Evolutionary conservation across 2,797 vertebrate genomes (phyloP).

Genomic region (Micromesistius poutassou): DNA sequence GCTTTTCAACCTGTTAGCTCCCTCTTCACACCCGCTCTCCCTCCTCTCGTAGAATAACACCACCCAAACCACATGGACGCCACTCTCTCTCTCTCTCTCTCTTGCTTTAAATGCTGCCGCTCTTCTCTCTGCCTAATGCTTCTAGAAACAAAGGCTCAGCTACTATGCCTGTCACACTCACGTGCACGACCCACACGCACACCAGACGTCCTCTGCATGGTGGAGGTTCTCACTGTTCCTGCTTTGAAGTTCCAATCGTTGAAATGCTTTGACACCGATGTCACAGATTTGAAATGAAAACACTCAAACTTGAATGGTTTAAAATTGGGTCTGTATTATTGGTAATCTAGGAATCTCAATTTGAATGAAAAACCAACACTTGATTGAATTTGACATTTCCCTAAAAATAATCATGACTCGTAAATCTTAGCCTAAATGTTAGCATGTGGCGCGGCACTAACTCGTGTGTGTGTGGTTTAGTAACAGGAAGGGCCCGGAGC

Average conservation of each 20-base stretch:
- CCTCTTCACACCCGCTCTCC: conserved; percentile 19
- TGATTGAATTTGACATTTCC: not conserved
- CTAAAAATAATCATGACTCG: not conserved
- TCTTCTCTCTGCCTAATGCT: conserved; percentile 44
- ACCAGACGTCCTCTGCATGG: not conserved
- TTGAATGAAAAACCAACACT: not conserved
- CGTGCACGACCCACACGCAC: not conserved
- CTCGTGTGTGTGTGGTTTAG: not conserved
- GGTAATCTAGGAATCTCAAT: not conserved
- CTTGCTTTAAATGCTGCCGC: conserved; percentile 55
- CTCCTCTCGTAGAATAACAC: conserved; percentile 26
- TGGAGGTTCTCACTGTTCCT: not conserved
- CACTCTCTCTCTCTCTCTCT: conserved; percentile 27
- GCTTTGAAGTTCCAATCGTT: not conserved
- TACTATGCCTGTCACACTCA: not conserved
- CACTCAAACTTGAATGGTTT: not conserved
- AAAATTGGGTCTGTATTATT: not conserved
- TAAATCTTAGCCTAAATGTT: not conserved
- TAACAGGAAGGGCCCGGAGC: conserved; percentile 86
- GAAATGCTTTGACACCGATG: not conserved
- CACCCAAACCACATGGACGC: conserved; percentile 42
- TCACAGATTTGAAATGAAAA: not conserved
- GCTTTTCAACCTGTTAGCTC: conserved; percentile 16
- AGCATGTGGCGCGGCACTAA: not conserved
- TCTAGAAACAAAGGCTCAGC: conserved; percentile 14